Percentiles rank a stretch among this genome's conserved stretches.
These are phyloP conservation scores for Hyles lineata DNA, from an alignment of 2,888 invertebrate species.

Conservation along the genomic window DNA sequence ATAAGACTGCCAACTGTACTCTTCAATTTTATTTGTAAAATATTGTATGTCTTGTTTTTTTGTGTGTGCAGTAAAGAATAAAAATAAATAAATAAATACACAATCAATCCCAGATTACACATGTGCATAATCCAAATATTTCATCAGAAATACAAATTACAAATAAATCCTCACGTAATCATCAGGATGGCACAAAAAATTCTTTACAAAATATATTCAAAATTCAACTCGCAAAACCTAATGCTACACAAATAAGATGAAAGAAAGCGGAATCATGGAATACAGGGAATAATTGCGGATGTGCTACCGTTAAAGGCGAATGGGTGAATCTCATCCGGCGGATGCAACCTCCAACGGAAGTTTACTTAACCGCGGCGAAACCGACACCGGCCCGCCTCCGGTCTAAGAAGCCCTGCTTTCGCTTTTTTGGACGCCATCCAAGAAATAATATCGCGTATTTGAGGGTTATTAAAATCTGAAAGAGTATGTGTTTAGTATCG, in stretches of 20 bases:
- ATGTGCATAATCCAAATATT: too few relatives aligned
- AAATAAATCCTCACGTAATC: background rate
- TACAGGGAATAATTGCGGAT: constrained; percentile 70
- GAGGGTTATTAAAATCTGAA: constrained; percentile 23
- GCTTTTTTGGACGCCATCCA: constrained; percentile 34
- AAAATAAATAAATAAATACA: too few relatives aligned
- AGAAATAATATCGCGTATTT: constrained; percentile 29
- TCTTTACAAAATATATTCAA: background rate
- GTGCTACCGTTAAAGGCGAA: constrained; percentile 65
- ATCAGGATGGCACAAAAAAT: too few relatives aligned
- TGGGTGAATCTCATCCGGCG: constrained; percentile 72
- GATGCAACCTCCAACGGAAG: constrained; percentile 70
- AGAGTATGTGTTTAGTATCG: background rate
- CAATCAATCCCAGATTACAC: too few relatives aligned
- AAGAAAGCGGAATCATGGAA: constrained; percentile 50
- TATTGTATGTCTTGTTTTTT: too few relatives aligned
- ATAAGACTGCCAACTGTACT: too few relatives aligned
- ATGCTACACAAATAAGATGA: constrained; percentile 23
- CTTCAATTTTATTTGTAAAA: too few relatives aligned
- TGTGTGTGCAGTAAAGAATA: too few relatives aligned
- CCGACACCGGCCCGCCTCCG: constrained; percentile 62
- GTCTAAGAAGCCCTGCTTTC: constrained; percentile 41
- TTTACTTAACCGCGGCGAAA: constrained; percentile 74
- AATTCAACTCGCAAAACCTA: background rate
- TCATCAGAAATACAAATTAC: background rate